phyloP scores from a whole-genome alignment of 2,888 invertebrate species.

The Thera britannica region DNA sequence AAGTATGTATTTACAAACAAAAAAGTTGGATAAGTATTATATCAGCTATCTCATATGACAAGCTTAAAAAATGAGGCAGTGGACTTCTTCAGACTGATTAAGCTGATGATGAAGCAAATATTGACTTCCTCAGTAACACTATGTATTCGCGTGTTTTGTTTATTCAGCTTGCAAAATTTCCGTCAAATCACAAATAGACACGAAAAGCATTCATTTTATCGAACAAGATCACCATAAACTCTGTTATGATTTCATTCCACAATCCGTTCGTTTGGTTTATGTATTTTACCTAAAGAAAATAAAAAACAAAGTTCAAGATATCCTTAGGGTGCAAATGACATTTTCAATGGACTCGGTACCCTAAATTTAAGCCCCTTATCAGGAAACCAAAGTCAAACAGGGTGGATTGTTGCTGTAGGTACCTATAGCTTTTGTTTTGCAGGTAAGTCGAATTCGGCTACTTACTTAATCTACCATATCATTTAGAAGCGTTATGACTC shows the following conservation, averaged over 20 bases:
- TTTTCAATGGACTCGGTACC: slow-evolving; percentile 40
- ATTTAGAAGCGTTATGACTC: not conserved
- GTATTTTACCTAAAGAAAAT: slow-evolving; percentile 16
- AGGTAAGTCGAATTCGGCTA: slow-evolving; percentile 17
- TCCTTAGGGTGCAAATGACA: slow-evolving; percentile 41
- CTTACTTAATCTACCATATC: slow-evolving; percentile 3
- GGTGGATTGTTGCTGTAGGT: slow-evolving; percentile 23
- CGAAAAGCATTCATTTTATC: slow-evolving; percentile 17
- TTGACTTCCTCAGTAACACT: not conserved
- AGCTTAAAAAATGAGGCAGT: too few relatives aligned
- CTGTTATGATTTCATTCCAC: slow-evolving; percentile 27
- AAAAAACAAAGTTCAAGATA: slow-evolving; percentile 38
- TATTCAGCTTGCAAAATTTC: not conserved
- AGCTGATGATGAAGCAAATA: not conserved
- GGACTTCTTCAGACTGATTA: too few relatives aligned
- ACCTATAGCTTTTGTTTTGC: slow-evolving; percentile 3
- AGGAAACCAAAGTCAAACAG: slow-evolving; percentile 37
- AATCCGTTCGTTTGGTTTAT: slow-evolving; percentile 6
- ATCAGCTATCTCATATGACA: too few relatives aligned
- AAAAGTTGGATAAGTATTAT: too few relatives aligned
- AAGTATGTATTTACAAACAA: too few relatives aligned
- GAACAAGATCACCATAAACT: slow-evolving; percentile 23
- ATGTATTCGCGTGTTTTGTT: not conserved
- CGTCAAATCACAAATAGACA: slow-evolving; percentile 23
- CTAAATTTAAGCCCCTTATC: slow-evolving; percentile 40